These are phyloP conservation scores for Knipowitschia caucasica DNA, from an alignment of 2,797 vertebrate species.

Conservation along the genomic window DNA sequence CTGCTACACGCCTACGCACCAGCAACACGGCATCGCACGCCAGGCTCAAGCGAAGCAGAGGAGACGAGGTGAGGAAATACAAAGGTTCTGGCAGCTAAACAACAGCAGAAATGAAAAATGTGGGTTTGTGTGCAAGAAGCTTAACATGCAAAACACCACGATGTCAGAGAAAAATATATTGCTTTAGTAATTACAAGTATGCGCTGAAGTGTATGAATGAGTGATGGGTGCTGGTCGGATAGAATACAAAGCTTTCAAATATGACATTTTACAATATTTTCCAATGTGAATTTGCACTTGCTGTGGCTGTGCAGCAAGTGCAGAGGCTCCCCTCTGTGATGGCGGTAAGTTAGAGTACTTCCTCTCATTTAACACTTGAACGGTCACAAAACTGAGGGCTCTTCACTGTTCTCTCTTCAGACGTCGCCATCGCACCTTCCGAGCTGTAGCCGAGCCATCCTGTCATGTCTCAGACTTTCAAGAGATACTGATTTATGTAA, in stretches of 20 bases:
- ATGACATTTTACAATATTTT: no score
- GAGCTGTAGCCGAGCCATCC: constrained; percentile 18
- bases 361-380: constrained; percentile 54
- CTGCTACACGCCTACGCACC: constrained; percentile 54
- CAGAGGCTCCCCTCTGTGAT: neutral
- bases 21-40: constrained; percentile 19
- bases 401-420: constrained; percentile 20
- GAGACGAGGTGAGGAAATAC: neutral
- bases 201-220: no score
- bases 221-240: no score
- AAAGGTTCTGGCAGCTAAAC: neutral
- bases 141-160: no score
- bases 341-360: constrained; percentile 43
- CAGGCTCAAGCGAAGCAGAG: constrained; percentile 8
- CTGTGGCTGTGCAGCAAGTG: no score
- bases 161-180: no score
- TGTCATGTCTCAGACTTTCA: constrained; percentile 1
- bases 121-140: no score
- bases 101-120: no score
- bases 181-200: no score
- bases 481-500: no score
- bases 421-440: constrained; percentile 36
- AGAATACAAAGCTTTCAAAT: no score
- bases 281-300: no score
- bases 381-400: constrained; percentile 32